Evolutionary conservation across 2,797 vertebrate species (phyloP), one percentile per base, ranked within the genome.

Genomic region (Monodelphis domestica): DNA sequence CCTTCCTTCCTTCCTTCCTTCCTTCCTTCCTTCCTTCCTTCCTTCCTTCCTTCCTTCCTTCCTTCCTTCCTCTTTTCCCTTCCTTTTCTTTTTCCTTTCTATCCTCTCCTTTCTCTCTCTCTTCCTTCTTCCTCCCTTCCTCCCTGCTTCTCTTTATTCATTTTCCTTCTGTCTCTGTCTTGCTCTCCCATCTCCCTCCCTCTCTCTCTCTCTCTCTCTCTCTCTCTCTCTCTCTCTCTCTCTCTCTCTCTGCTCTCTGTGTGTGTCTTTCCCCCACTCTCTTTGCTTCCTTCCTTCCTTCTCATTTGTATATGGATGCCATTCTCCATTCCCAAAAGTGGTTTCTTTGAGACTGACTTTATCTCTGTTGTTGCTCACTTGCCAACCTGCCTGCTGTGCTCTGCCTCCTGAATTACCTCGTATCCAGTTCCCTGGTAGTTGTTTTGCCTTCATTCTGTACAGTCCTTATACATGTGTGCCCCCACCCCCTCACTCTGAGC

Each of bases 1-100:
- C n/a, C n/a, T n/a, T n/a, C n/a, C n/a, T n/a, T n/a, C 33, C 3
- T 33, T 12, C 33, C 30, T 33, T 30, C 63, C 4, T 15, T 33
- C 63, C 33, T 33, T 11, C 12, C 56, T 57, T 28, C 12, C 56
- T 17, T 4, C 14, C 3, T 33, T 12, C 33, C 10, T 17, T 11
- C 33, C 0, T 33, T 5, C 59, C 29, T 33, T n/a, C 14, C 1
- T 33, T 17, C 4, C 17, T 1, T n/a, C 2, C 17, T 57, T 59
- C 14, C 26, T 0, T n/a, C 0, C 17, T 12, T n/a, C 3, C n/a
- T 4, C 6, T 2, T n/a, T 4, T 63, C 33, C 6, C 1, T 57
- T 3, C 10, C 56, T 7, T 24, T 2, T 2, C 3, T 12, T 57
- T 28, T 29, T 12, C 11, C 55, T 11, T 4, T 57, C 56, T 30